A percentile compares a stretch with the other conserved stretches of the same genome.
phyloP scores from a whole-genome alignment of 1,140 invertebrate species.

The Pentalonia nigronervosa region DNA sequence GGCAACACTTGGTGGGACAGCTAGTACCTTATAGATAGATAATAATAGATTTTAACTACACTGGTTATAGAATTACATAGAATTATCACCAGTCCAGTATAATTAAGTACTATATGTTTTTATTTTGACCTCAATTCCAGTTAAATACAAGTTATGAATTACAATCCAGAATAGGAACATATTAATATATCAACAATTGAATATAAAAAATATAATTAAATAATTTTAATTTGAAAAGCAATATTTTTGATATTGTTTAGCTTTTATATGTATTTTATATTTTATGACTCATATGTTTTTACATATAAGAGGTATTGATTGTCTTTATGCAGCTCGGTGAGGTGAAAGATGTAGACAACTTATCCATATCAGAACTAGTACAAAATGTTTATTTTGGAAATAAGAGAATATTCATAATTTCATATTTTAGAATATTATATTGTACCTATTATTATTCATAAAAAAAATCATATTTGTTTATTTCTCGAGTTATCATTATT shows the following conservation, averaged over 20 bases:
- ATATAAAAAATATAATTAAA: neutral
- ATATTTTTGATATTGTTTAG: neutral
- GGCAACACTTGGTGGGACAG: no score
- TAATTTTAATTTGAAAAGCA: neutral
- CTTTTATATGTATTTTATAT: neutral
- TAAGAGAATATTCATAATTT: no score
- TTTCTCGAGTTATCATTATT: no score
- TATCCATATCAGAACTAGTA: no score
- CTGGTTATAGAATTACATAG: neutral
- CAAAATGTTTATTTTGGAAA: no score
- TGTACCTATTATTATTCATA: no score
- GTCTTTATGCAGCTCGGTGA: no score
- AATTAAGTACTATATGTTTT: neutral
- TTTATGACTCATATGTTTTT: neutral
- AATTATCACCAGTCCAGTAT: neutral
- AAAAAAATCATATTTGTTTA: no score
- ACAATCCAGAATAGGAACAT: neutral
- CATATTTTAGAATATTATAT: no score
- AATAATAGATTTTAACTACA: neutral
- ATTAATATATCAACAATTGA: neutral
- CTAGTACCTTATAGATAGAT: neutral
- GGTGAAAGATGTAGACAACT: no score
- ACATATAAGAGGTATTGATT: no score
- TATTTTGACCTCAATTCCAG: neutral
- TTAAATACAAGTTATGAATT: neutral